phyloP scores from a whole-genome alignment of 2,797 vertebrate genomes.

The Anniella stebbinsi region DNA sequence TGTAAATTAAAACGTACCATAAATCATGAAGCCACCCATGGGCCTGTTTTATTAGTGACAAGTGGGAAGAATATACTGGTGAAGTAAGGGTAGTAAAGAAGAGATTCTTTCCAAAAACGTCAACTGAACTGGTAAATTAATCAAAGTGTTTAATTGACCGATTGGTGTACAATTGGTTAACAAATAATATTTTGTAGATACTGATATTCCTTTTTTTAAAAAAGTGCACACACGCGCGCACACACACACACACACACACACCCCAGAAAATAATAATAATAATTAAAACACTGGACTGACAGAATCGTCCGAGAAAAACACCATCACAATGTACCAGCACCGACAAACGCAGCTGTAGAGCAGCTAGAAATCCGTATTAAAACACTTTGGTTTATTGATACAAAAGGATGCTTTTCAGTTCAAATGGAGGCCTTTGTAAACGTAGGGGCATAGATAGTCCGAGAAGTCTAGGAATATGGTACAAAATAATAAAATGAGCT shows the following conservation, averaged over 20 bases:
- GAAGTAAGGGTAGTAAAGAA: conserved; percentile 32
- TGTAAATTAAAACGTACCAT: conserved; percentile 72
- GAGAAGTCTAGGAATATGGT: neutral
- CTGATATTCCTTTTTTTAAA: conserved; percentile 23
- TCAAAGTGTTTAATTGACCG: conserved; percentile 80
- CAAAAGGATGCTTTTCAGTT: conserved; percentile 67
- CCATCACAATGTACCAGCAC: conserved; percentile 80
- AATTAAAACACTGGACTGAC: conserved; percentile 61
- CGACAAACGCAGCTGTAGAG: conserved; percentile 81
- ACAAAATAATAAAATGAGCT: neutral
- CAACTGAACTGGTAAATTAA: conserved; percentile 70
- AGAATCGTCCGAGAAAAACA: conserved; percentile 79
- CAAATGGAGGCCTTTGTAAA: conserved; percentile 32
- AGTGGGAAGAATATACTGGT: conserved; percentile 66
- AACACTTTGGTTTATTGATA: conserved; percentile 88
- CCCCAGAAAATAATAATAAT: neutral
- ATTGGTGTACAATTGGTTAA: conserved; percentile 84
- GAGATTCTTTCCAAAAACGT: conserved; percentile 70
- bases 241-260: no score
- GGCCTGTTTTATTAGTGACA: conserved; percentile 58
- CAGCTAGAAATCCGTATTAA: conserved; percentile 75
- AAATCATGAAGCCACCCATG: conserved; percentile 73
- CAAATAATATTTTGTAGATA: conserved; percentile 70
- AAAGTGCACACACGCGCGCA: no score
- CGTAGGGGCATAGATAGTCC: neutral